Conservation (phyloP, 1,140 invertebrate species). For the Lanistes nyassanus region DNA sequence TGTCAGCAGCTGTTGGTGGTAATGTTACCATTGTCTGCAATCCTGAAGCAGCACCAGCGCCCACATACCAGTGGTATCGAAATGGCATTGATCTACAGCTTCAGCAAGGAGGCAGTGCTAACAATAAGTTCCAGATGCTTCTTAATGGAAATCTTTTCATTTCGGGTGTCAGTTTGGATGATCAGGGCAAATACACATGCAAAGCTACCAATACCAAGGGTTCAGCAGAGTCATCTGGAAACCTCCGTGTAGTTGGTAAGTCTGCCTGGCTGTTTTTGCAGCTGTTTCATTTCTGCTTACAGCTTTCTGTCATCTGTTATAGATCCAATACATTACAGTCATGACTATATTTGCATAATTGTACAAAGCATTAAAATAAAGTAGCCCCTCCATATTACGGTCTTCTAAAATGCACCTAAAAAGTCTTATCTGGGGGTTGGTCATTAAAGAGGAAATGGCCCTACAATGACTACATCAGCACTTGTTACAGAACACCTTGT, state of each 20-base stretch:
- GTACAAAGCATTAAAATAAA: too few species aligned
- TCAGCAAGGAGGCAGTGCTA: slow-evolving; percentile 25
- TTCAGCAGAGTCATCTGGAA: slow-evolving; percentile 23
- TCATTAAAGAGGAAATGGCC: too few species aligned
- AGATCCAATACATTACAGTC: too few species aligned
- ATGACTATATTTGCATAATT: too few species aligned
- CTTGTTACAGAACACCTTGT: too few species aligned
- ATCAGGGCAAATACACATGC: slow-evolving; percentile 51
- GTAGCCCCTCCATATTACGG: too few species aligned
- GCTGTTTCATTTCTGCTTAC: too few species aligned
- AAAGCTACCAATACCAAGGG: slow-evolving; percentile 45
- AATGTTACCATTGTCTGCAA: slow-evolving; percentile 92
- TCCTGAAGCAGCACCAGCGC: slow-evolving; percentile 91
- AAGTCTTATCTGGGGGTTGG: too few species aligned
- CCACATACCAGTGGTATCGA: slow-evolving; percentile 83
- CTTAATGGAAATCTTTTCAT: slow-evolving; percentile 54
- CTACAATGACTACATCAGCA: too few species aligned
- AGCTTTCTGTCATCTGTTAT: too few species aligned
- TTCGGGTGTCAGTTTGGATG: slow-evolving; percentile 24
- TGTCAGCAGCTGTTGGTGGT: slow-evolving; percentile 87
- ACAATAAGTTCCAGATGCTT: slow-evolving; percentile 39
- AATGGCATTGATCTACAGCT: slow-evolving; percentile 81
- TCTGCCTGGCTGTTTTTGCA: too few species aligned
- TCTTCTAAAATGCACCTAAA: too few species aligned
- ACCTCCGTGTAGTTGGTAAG: slow-evolving; percentile 3